These are phyloP conservation scores for Amiota communis DNA, from an alignment of 2,888 invertebrate species.

Conservation along the genomic window DNA sequence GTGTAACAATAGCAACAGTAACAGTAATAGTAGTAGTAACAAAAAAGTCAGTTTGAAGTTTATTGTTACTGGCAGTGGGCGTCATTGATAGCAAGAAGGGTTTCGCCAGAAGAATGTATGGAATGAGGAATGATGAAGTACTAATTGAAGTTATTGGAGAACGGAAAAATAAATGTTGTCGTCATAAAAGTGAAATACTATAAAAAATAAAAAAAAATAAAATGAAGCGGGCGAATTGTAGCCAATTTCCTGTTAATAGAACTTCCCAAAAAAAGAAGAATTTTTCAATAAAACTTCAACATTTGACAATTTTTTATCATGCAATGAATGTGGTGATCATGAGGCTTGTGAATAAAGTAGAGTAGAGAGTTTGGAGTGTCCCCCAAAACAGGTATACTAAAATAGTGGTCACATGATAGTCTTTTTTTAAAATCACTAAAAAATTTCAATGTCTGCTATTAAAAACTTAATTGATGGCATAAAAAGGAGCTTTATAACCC, in stretches of 20 bases:
- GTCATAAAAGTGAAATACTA: neutral
- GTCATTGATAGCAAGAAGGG: too few relatives aligned
- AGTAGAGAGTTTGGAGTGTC: too few relatives aligned
- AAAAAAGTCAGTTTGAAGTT: neutral
- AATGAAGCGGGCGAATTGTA: conserved; percentile 7
- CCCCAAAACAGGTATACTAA: neutral
- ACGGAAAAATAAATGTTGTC: conserved; percentile 4
- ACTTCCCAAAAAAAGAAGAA: conserved; percentile 20
- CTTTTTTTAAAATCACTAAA: too few relatives aligned
- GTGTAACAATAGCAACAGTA: conserved; percentile 22
- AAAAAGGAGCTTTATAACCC: too few relatives aligned
- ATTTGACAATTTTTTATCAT: conserved; percentile 11
- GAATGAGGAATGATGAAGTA: too few relatives aligned
- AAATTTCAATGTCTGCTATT: neutral
- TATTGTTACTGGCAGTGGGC: too few relatives aligned
- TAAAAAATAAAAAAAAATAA: neutral
- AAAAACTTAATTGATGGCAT: too few relatives aligned
- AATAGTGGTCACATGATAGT: neutral
- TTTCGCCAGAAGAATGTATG: too few relatives aligned
- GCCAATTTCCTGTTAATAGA: conserved; percentile 35
- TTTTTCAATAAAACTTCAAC: neutral
- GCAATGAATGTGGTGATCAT: neutral
- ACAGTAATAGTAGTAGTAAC: neutral
- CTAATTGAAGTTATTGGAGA: too few relatives aligned
- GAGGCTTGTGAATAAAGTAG: too few relatives aligned